Evolutionary conservation across 2,888 invertebrate species (phyloP), one percentile per base, ranked within the genome.

Genomic region (Venusia cambrica): DNA sequence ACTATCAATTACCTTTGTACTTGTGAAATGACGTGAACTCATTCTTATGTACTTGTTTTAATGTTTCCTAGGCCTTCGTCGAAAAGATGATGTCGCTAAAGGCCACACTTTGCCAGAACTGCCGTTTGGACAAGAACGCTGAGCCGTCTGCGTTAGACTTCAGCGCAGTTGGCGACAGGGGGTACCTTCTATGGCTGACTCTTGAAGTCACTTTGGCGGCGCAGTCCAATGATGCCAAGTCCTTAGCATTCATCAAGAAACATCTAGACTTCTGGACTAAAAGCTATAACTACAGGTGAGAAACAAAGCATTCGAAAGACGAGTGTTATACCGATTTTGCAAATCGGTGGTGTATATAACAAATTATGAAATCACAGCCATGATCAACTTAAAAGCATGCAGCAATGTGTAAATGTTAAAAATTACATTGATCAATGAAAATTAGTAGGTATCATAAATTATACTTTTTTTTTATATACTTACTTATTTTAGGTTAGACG

Each of bases 211-310:
- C 92, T 1, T 90, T 92, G 0, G 89, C 89, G 7, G 93, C 95
- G 1, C 92, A 93, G 16, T 45, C 60, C 0, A 89, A 91, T 0
- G 90, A 90, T 28, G 93, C 94, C 1, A 92, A 93, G 10, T 89
- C 91, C 1, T 88, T 89, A 7, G 94, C 95, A 1, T 93, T 94
- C 59, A 87, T 95, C 10, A 87, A 89, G 55, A 91, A 91, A 53
- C 94, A 96, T 73, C 85, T 97, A 35, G 91, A 92, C 38, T 91
- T 92, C 58, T 97, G 97, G 96, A 91, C 90, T 11, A 90, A 89
- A 51, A 89, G 89, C 33, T 94, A 92, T 58, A 93, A 93, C 60
- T 92, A 91, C 69, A 89, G 92, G 92, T 92, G 61, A 44, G 22
- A n/a, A n/a, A n/a, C n/a, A n/a, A n/a, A n/a, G n/a, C n/a, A n/a